These are phyloP conservation scores for Schrankia costaestrigalis DNA, from an alignment of 2,888 invertebrate genomes.

Conservation along the genomic window DNA sequence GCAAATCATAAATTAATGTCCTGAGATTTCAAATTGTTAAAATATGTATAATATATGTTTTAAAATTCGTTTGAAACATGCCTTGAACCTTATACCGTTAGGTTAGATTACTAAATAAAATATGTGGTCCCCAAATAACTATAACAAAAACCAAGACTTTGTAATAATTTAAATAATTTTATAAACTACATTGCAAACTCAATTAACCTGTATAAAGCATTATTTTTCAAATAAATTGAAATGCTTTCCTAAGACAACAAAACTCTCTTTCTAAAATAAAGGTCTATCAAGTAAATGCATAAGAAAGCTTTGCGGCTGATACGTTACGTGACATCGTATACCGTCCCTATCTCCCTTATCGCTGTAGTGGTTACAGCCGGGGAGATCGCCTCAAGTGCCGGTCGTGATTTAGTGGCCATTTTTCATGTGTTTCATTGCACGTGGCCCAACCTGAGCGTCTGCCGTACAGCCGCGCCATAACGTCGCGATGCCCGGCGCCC, in stretches of 20 bases:
- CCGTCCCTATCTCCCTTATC: slow-evolving; percentile 28
- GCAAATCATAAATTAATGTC: too few species aligned
- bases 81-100: too few species aligned
- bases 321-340: slow-evolving; percentile 36
- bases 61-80: too few species aligned
- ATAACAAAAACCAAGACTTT: too few species aligned
- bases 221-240: too few species aligned
- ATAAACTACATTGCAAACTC: too few species aligned
- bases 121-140: too few species aligned
- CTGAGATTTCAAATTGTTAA: too few species aligned
- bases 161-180: too few species aligned
- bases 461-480: slow-evolving; percentile 30
- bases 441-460: slow-evolving; percentile 35
- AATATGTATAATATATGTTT: too few species aligned
- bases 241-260: slow-evolving; percentile 3
- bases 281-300: not conserved
- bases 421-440: slow-evolving; percentile 56
- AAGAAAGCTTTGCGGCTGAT: slow-evolving; percentile 7
- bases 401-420: slow-evolving; percentile 60
- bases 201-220: too few species aligned
- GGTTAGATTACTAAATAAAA: too few species aligned
- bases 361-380: slow-evolving; percentile 31
- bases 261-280: slow-evolving; percentile 3
- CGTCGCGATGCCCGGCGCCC: slow-evolving; percentile 32
- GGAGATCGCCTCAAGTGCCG: slow-evolving; percentile 45